phyloP scores from a whole-genome alignment of 1,140 invertebrate species.

The Fopius arisanus region DNA sequence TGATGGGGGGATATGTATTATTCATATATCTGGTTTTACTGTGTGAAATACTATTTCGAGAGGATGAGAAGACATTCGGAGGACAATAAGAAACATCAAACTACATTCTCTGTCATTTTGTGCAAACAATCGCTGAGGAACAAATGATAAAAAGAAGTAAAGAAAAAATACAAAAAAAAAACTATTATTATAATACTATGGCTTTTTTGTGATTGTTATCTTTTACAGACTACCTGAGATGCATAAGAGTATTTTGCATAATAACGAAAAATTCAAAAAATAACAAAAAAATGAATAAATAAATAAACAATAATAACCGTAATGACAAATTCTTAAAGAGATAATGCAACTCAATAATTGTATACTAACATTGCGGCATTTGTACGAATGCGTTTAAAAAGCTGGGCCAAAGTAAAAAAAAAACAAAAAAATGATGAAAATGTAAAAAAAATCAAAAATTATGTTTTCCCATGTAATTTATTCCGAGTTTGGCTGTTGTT shows the following conservation, averaged over 20 bases:
- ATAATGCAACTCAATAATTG: slow-evolving; percentile 4
- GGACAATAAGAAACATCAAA: slow-evolving; percentile 30
- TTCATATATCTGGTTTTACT: background rate
- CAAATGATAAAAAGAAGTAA: background rate
- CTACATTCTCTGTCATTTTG: slow-evolving; percentile 26
- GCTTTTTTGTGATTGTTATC: slow-evolving; percentile 37
- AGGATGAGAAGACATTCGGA: background rate
- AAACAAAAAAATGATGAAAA: background rate
- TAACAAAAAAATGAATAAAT: slow-evolving; percentile 22
- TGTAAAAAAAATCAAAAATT: slow-evolving; percentile 25
- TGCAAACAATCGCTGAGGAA: slow-evolving; percentile 33
- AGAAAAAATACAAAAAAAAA: slow-evolving; percentile 4
- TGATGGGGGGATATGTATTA: slow-evolving; percentile 12
- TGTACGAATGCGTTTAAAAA: slow-evolving; percentile 35
- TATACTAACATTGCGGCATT: slow-evolving; percentile 30
- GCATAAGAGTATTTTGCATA: slow-evolving; percentile 31
- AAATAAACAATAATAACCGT: slow-evolving; percentile 27
- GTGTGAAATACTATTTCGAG: background rate
- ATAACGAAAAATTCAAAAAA: slow-evolving; percentile 16
- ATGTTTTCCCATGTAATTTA: slow-evolving; percentile 41
- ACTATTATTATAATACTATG: slow-evolving; percentile 18
- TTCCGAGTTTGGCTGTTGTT: slow-evolving; percentile 41
- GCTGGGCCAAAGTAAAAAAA: slow-evolving; percentile 34
- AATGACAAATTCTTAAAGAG: background rate
- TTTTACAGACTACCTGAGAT: slow-evolving; percentile 33